Conservation (phyloP, 2,888 invertebrate species). For the Tromatobia lineatoria region DNA sequence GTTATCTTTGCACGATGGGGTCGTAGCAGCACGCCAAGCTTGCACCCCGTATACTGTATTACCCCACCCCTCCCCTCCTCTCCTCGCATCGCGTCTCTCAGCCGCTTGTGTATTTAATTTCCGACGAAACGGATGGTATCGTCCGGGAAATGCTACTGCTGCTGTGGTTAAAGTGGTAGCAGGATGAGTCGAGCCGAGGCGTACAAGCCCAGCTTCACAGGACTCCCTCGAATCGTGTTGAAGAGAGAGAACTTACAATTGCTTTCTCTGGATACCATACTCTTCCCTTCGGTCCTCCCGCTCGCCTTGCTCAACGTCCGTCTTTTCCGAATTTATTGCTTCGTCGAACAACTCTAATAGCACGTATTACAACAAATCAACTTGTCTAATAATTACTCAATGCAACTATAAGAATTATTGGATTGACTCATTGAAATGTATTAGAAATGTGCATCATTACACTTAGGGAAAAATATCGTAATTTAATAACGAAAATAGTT, state of each 20-base stretch:
- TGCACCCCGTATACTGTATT: slow-evolving; percentile 16
- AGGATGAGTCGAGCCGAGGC: slow-evolving; percentile 46
- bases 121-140: slow-evolving; percentile 81
- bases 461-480: too few species aligned
- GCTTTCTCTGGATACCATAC: slow-evolving; percentile 49
- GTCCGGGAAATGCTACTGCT: slow-evolving; percentile 65
- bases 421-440: too few species aligned
- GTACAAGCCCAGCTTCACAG: slow-evolving; percentile 64
- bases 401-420: too few species aligned
- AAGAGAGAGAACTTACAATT: slow-evolving; percentile 70
- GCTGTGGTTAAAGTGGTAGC: slow-evolving; percentile 57
- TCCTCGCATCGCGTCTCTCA: slow-evolving; percentile 31
- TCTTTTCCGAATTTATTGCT: slow-evolving; percentile 26
- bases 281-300: slow-evolving; percentile 33
- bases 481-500: too few species aligned
- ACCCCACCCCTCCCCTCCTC: slow-evolving; percentile 19
- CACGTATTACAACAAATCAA: slow-evolving; percentile 13
- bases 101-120: slow-evolving; percentile 82
- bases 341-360: slow-evolving; percentile 20
- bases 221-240: slow-evolving; percentile 55
- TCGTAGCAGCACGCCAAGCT: slow-evolving; percentile 44
- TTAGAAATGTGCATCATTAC: too few species aligned
- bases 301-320: slow-evolving; percentile 2
- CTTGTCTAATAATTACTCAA: too few species aligned
- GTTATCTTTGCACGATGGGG: slow-evolving; percentile 55